A percentile compares a stretch with the other conserved stretches of the same genome.
phyloP scores from a whole-genome alignment of 2,888 invertebrate genomes.

The Scaptomyza parva region DNA sequence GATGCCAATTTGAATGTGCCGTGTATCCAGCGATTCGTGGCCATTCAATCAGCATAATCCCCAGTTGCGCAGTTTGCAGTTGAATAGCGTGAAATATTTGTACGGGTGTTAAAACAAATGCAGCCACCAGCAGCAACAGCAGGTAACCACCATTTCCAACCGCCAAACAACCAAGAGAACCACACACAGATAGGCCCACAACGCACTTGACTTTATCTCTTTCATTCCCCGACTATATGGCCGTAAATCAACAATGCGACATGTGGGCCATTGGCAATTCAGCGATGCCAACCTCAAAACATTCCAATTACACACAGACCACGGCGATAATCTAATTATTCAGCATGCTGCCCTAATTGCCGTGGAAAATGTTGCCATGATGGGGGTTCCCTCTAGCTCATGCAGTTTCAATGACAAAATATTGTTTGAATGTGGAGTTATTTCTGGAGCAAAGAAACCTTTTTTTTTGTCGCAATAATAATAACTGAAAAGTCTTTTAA shows the following conservation, averaged over 20 bases:
- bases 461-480: background rate
- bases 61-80: slow-evolving; percentile 11
- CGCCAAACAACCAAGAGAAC: slow-evolving; percentile 14
- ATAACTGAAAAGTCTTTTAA: background rate
- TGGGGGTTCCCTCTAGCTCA: background rate
- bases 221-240: background rate
- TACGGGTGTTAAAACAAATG: slow-evolving; percentile 36
- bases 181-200: slow-evolving; percentile 2
- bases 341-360: slow-evolving; percentile 46
- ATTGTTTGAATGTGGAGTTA: background rate
- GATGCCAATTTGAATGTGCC: slow-evolving; percentile 44
- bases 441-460: background rate
- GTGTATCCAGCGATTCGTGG: slow-evolving; percentile 4
- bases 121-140: slow-evolving; percentile 34
- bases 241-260: slow-evolving; percentile 67
- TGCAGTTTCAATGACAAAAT: background rate
- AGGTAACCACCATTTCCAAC: slow-evolving; percentile 14
- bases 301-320: slow-evolving; percentile 58
- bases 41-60: slow-evolving; percentile 35
- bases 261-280: slow-evolving; percentile 50
- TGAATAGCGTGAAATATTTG: slow-evolving; percentile 31
- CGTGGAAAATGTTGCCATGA: slow-evolving; percentile 7
- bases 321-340: slow-evolving; percentile 45
- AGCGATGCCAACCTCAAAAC: slow-evolving; percentile 50
- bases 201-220: slow-evolving; percentile 5